phyloP scores from a whole-genome alignment of 2,888 invertebrate species.

The Xylophagus ater region DNA sequence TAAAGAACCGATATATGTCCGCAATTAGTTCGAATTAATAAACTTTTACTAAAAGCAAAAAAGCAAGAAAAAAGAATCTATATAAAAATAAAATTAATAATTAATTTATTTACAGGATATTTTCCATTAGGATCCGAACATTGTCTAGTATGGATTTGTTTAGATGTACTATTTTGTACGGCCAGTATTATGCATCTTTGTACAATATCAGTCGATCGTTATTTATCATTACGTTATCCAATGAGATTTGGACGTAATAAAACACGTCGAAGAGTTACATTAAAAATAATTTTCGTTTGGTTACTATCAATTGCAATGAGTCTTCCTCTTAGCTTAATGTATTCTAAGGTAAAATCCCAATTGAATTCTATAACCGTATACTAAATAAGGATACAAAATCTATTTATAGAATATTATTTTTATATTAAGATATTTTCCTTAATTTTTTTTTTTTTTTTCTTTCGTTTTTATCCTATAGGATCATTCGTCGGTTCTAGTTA shows the following conservation, averaged over 20 bases:
- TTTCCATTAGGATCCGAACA: constrained; percentile 73
- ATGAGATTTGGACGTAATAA: constrained; percentile 89
- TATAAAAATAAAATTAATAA: too few species aligned
- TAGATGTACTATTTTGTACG: constrained; percentile 93
- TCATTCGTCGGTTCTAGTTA: constrained; percentile 69
- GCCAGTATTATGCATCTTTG: constrained; percentile 96
- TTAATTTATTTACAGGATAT: constrained; percentile 51
- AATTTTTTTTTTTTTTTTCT: constrained; percentile 6
- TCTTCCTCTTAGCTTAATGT: constrained; percentile 77
- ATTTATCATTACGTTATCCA: constrained; percentile 81
- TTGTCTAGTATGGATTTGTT: constrained; percentile 88
- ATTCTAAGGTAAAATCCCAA: constrained; percentile 57
- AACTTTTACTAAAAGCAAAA: too few species aligned
- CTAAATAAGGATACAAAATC: background rate
- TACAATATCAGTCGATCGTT: constrained; percentile 92
- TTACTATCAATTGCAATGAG: constrained; percentile 85
- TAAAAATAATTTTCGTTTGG: constrained; percentile 93
- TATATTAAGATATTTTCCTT: too few species aligned
- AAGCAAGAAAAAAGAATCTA: too few species aligned
- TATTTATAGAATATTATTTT: too few species aligned
- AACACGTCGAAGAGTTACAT: constrained; percentile 67
- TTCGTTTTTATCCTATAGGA: constrained; percentile 44
- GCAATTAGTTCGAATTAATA: too few species aligned
- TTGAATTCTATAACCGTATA: background rate
- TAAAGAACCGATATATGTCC: too few species aligned